Evolutionary conservation across 2,797 vertebrate genomes (phyloP), one percentile per base, ranked within the genome.

Genomic region (Lepus townsendii): DNA sequence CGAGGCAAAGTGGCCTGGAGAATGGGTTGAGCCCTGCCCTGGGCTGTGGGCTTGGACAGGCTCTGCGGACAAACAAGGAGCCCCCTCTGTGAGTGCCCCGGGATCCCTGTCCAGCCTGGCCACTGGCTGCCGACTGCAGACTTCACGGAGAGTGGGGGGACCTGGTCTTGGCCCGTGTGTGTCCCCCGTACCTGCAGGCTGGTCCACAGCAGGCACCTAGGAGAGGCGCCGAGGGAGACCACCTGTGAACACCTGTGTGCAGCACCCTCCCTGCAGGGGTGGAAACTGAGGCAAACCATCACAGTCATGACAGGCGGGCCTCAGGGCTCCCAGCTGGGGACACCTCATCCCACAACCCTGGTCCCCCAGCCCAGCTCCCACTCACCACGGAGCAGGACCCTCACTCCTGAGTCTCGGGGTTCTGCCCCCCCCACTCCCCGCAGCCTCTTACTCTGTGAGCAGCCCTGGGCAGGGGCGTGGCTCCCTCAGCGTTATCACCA

Each of bases 1-100:
- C 17, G 26, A 73, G 38, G 80, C 62, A 85, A 7, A 77, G 35
- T 4, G 26, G 35, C 65, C 27, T 16, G 1, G 4, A 3, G 17
- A 42, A 26, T 0, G 20, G 20, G 10, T 6, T 2, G 42, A 42
- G 42, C 17, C 16, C 65, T 7, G 0, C 13, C 1, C 35, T 2
- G 26, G 26, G 50, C 65, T 12, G 4, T 7, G 57, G 32, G 30
- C 50, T 24, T 8, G 22, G 78, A 65, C 3, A 69, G 73, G 79
- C n/a, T 77, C 69, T 26, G 3, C 38, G 17, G 19, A 19, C 9
- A 12, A 27, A 54, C 0, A 0, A 35, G 73, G 38, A 32, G 69
- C 57, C 10, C 78, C 42, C 42, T 90, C 32, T 22, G 2, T 2
- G 17, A 68, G 57, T 62, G 5, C 27, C 65, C 30, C 54, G 2